These are phyloP conservation scores for Bombus ignitus DNA, from an alignment of 1,140 invertebrate genomes.

Conservation along the genomic window DNA sequence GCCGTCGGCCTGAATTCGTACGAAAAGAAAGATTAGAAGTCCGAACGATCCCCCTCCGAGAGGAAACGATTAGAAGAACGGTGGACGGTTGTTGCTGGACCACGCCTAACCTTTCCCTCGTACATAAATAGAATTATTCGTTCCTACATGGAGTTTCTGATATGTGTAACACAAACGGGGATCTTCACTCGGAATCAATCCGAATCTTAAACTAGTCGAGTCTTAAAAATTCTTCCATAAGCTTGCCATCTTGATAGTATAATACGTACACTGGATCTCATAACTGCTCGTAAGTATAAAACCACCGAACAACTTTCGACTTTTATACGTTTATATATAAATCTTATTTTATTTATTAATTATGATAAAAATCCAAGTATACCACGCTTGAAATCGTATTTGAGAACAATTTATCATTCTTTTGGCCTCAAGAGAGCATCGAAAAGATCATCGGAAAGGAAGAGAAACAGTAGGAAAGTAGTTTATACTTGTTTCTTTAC, in stretches of 20 bases:
- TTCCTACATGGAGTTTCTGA: not conserved
- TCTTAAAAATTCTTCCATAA: not conserved
- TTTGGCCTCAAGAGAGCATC: too few relatives aligned
- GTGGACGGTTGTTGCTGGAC: slow-evolving; percentile 28
- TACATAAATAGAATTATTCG: slow-evolving; percentile 37
- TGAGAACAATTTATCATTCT: too few relatives aligned
- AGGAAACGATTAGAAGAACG: slow-evolving; percentile 44
- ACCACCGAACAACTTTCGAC: too few relatives aligned
- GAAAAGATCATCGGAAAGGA: too few relatives aligned
- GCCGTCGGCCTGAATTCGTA: slow-evolving; percentile 40
- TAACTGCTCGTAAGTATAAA: not conserved
- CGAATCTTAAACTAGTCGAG: not conserved
- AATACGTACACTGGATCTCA: too few relatives aligned
- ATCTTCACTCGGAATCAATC: not conserved
- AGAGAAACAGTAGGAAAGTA: rapidly evolving
- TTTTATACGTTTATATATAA: too few relatives aligned
- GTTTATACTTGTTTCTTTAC: too few relatives aligned
- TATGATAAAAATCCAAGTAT: too few relatives aligned
- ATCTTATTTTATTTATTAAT: too few relatives aligned
- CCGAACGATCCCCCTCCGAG: slow-evolving; percentile 32
- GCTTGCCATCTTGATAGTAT: not conserved
- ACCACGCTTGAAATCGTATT: too few relatives aligned
- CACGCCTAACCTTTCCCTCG: slow-evolving; percentile 40
- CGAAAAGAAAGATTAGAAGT: slow-evolving; percentile 46
- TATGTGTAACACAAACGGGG: not conserved